Conservation (phyloP, 2,797 vertebrate species). For the Anisognathus igniventris region DNA sequence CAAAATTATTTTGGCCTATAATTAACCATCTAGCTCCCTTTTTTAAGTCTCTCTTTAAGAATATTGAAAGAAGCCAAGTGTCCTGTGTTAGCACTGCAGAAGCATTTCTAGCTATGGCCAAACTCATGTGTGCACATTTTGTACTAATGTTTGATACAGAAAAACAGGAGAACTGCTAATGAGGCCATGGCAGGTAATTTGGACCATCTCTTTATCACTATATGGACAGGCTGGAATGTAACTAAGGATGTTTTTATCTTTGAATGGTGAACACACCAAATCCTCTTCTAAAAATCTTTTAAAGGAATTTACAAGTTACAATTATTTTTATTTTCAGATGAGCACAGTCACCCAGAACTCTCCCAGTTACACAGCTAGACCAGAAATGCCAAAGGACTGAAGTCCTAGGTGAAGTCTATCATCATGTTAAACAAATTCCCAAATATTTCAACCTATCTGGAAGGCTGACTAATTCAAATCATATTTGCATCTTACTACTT, state of each 20-base stretch:
- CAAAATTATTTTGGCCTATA: background rate
- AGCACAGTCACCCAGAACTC: background rate
- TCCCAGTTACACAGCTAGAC: background rate
- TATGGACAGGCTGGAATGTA: background rate
- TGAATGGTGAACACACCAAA: background rate
- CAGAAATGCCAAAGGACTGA: background rate
- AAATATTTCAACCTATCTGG: background rate
- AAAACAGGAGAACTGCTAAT: background rate
- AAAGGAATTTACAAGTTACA: background rate
- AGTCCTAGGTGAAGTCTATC: background rate
- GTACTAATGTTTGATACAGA: background rate
- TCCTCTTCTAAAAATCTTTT: background rate
- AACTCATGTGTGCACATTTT: rapidly evolving
- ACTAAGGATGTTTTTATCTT: background rate
- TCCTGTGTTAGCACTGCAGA: background rate
- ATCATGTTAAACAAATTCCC: background rate
- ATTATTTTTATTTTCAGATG: background rate
- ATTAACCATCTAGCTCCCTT: background rate
- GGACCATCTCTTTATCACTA: background rate
- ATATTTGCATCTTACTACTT: background rate
- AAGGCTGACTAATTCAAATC: background rate
- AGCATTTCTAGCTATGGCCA: background rate
- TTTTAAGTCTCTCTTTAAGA: background rate
- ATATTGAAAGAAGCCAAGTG: background rate
- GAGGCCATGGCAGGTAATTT: background rate